Evolutionary conservation across 37 sponge, comb jelly and placozoan genomes (phyloP), one percentile per base, ranked within the genome.

Genomic region (Ianthella basta): DNA sequence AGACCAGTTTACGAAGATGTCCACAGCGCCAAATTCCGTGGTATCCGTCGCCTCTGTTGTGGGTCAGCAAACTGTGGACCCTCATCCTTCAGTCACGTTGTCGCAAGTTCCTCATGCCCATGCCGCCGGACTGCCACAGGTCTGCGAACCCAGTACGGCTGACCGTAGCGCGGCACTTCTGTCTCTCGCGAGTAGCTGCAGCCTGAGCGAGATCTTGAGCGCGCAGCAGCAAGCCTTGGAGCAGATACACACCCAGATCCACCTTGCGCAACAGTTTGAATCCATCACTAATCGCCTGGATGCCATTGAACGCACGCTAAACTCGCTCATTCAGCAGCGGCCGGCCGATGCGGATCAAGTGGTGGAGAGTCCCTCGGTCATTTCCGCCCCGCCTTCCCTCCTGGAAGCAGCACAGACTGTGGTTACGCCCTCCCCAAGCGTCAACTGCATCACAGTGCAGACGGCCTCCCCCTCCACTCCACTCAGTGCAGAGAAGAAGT

Each of bases 181-280:
- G 0, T 88, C 85, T 40, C 84, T 93, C 0, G 94, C 94, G 53
- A 90, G 91, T 13, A 86, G 87, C 27, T 90, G 90, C 27, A 93
- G 89, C 66, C 80, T 93, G 59, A 93, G 89, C 21, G 94, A 93
- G 74, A 93, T 93, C 18, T 74, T 93, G 72, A 93, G 88, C 84
- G 94, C 91, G 20, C 94, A 93, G 78, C 94, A 93, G 72, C 94
- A 93, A 66, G 94, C 94, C 3, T 72, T 93, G 57, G 94, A 93
- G 60, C 94, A 93, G 87, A 88, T 93, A 60, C 94, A 93, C 36
- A 85, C 87, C 23, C 94, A 93, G 59, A 84, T 93, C 14, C 94
- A 93, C 56, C 83, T 93, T 12, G 91, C 90, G 39, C 90, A 93
- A 37, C 94, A 93, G 69, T 88, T 86, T 0, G 94, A 93, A 64